A percentile compares a stretch with the other conserved stretches of the same genome.
These are phyloP conservation scores for Heloderma charlesbogerti DNA, from an alignment of 2,113 vertebrate species.

Conservation along the genomic window DNA sequence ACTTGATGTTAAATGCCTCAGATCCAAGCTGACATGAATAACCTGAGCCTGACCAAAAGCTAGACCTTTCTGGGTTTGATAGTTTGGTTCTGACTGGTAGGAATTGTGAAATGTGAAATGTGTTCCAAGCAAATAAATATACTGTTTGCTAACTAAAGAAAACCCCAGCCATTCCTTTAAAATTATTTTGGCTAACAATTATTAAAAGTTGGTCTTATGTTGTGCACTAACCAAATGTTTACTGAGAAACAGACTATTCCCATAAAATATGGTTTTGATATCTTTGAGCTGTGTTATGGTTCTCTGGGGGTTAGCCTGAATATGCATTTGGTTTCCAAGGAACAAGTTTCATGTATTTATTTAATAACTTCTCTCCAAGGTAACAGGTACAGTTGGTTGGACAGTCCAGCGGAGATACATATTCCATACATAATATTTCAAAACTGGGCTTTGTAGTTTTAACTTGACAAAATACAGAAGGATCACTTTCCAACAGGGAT, in stretches of 20 bases:
- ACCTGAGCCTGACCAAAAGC: background rate
- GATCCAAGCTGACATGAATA: slow-evolving; percentile 12
- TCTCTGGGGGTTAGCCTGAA: background rate
- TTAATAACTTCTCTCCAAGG: background rate
- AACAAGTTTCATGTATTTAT: background rate
- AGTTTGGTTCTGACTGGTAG: background rate
- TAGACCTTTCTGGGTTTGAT: background rate
- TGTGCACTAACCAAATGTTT: background rate
- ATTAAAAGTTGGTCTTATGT: background rate
- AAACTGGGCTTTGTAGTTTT: background rate
- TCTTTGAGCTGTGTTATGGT: background rate
- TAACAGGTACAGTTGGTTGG: background rate
- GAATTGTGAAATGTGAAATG: background rate
- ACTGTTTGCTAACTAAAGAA: background rate
- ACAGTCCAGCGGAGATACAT: background rate
- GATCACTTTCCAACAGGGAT: background rate
- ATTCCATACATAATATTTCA: background rate
- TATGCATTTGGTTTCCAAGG: background rate
- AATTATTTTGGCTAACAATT: background rate
- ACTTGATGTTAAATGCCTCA: slow-evolving; percentile 10
- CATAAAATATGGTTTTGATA: background rate
- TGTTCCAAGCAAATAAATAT: background rate
- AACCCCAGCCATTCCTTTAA: background rate
- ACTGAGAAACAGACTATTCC: background rate
- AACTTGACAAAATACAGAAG: background rate